These are phyloP conservation scores for Aix galericulata DNA, from an alignment of 2,113 vertebrate genomes.

Conservation along the genomic window DNA sequence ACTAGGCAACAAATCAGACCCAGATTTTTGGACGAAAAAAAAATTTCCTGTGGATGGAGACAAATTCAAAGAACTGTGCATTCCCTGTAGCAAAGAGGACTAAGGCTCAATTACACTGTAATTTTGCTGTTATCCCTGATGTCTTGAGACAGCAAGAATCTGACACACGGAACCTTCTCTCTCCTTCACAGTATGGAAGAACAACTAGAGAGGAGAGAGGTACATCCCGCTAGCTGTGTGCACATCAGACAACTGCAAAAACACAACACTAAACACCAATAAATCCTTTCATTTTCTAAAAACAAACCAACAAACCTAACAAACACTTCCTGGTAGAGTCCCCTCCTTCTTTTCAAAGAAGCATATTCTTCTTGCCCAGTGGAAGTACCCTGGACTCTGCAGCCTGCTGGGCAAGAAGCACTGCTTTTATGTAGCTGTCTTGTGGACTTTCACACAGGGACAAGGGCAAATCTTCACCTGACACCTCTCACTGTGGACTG, in stretches of 20 bases:
- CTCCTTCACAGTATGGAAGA: not conserved
- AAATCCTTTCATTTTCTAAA: not conserved
- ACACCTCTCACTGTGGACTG: not conserved
- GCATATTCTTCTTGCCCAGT: not conserved
- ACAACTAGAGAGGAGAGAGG: not conserved
- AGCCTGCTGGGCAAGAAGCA: not conserved
- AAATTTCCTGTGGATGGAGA: not conserved
- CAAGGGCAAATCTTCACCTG: not conserved
- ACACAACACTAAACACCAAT: not conserved
- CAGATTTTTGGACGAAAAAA: not conserved
- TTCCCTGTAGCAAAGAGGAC: not conserved
- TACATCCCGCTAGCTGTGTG: not conserved
- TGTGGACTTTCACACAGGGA: not conserved
- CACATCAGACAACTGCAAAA: not conserved
- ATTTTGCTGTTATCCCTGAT: not conserved
- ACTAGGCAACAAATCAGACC: not conserved
- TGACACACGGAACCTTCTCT: fast-evolving
- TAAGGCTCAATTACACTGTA: not conserved
- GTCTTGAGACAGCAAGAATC: not conserved
- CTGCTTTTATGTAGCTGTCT: not conserved
- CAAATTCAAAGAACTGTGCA: not conserved
- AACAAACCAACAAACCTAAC: not conserved
- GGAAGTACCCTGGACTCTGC: not conserved
- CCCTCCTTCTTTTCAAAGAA: not conserved
- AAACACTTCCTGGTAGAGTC: not conserved